A percentile compares a stretch with the other conserved stretches of the same genome.
These are phyloP conservation scores for Gordius sp. DNA, from an alignment of 2,888 invertebrate genomes.

Conservation along the genomic window DNA sequence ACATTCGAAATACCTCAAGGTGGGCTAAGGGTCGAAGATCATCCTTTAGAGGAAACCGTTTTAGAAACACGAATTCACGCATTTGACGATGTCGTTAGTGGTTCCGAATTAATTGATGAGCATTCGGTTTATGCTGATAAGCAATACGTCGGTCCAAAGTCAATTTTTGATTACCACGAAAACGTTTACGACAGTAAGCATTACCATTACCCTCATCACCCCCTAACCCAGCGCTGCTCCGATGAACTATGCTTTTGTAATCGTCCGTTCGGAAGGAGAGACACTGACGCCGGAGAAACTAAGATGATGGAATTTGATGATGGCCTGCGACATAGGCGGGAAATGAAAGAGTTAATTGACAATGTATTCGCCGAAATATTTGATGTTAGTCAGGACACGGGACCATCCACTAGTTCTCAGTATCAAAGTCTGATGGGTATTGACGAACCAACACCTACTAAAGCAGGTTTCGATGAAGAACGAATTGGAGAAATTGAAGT, in stretches of 20 bases:
- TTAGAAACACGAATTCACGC: background rate
- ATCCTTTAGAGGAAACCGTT: background rate
- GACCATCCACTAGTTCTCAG: too few relatives aligned
- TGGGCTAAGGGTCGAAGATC: background rate
- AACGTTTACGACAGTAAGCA: background rate
- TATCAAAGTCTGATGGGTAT: too few relatives aligned
- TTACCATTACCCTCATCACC: background rate
- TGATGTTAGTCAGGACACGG: too few relatives aligned
- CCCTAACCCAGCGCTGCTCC: too few relatives aligned
- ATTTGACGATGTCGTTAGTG: background rate
- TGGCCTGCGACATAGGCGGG: background rate
- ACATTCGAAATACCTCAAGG: background rate
- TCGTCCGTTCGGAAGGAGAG: too few relatives aligned
- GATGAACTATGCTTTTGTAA: too few relatives aligned
- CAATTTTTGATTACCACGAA: conserved; percentile 9
- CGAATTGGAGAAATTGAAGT: background rate
- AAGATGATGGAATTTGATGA: too few relatives aligned
- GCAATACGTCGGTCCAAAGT: background rate
- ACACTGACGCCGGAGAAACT: too few relatives aligned
- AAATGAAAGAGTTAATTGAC: background rate
- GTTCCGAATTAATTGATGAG: background rate
- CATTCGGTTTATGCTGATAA: background rate
- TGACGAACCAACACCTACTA: too few relatives aligned
- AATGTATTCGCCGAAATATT: background rate
- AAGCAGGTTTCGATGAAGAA: too few relatives aligned